These are phyloP conservation scores for Vombatus ursinus DNA, from an alignment of 2,113 vertebrate genomes.

Conservation along the genomic window DNA sequence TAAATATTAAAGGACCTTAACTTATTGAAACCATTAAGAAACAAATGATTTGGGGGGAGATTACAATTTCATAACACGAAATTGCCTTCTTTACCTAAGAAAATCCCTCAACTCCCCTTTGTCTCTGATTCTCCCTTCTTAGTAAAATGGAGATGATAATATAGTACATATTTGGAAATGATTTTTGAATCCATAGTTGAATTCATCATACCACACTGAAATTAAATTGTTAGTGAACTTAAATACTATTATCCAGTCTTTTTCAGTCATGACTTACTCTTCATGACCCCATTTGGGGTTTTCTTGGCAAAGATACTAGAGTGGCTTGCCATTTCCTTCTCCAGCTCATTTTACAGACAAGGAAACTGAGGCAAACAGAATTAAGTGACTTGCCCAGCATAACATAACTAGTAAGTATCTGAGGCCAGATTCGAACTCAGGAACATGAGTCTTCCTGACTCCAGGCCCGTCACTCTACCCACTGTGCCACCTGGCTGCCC, in stretches of 20 bases:
- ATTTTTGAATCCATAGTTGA: constrained; percentile 16
- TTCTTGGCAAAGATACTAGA: background rate
- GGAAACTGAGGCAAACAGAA: background rate
- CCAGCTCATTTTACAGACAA: background rate
- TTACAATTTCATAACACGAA: background rate
- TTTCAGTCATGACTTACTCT: background rate
- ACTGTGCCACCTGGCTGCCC: background rate
- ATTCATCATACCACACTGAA: background rate
- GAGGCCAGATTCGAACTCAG: background rate
- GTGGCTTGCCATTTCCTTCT: background rate
- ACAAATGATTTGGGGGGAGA: background rate
- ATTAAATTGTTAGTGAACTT: constrained; percentile 50
- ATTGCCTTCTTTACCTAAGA: background rate
- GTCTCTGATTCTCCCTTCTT: background rate
- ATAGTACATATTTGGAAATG: constrained; percentile 3
- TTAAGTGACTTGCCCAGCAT: background rate
- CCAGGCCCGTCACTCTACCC: accelerated
- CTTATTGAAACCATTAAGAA: background rate
- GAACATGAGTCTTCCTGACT: background rate
- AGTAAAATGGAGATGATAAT: background rate
- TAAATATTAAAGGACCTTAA: background rate
- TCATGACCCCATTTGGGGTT: background rate
- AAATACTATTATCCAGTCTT: background rate
- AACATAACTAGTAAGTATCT: background rate
- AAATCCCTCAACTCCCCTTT: background rate